Conservation (phyloP, 1,140 invertebrate genomes). For the Micrasema longulum region DNA sequence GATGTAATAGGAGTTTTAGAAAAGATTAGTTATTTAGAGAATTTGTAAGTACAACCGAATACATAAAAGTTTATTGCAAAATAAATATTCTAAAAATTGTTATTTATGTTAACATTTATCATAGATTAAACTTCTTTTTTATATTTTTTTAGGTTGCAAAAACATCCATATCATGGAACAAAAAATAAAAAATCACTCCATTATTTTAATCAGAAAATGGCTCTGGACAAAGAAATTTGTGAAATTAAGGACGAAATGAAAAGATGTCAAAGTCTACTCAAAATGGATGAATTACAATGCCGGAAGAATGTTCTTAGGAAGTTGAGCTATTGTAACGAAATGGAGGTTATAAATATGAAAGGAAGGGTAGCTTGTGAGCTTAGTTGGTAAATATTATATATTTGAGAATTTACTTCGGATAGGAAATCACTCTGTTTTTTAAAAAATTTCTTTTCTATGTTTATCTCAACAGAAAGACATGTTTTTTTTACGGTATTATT, state of each 20-base stretch:
- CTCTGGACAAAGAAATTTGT: constrained; percentile 29
- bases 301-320: constrained; percentile 92
- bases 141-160: constrained; percentile 8
- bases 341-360: constrained; percentile 96
- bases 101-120: too few relatives aligned
- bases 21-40: constrained; percentile 86
- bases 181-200: constrained; percentile 1
- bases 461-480: too few relatives aligned
- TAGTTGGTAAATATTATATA: constrained; percentile 73
- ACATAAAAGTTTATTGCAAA: too few relatives aligned
- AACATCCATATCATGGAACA: constrained; percentile 7
- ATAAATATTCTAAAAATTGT: too few relatives aligned
- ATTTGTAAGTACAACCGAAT: constrained; percentile 66
- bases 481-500: too few relatives aligned
- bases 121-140: too few relatives aligned
- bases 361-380: constrained; percentile 98
- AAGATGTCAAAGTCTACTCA: constrained; percentile 9
- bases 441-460: too few relatives aligned
- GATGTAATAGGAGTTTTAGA: constrained; percentile 83
- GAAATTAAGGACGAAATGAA: constrained; percentile 36
- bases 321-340: constrained; percentile 91
- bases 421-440: too few relatives aligned
- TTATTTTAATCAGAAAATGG: constrained; percentile 19
- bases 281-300: constrained; percentile 94
- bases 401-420: background rate